phyloP scores from a whole-genome alignment of 2,888 invertebrate species.

The Erynnis tages region DNA sequence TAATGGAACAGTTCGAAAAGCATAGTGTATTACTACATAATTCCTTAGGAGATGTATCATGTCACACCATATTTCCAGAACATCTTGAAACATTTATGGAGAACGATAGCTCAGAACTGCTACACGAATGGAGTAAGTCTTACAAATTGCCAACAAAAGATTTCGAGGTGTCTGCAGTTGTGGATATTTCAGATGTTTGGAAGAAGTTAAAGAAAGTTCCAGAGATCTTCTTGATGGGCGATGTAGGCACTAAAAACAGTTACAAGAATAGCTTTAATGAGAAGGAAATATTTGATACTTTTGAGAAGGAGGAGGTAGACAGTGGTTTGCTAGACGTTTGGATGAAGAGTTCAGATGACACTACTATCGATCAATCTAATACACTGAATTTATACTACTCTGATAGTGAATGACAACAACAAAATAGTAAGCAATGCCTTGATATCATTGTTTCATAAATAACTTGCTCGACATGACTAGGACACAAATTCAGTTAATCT shows the following conservation, averaged over 20 bases:
- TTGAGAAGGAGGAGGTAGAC: slow-evolving; percentile 58
- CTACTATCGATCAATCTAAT: slow-evolving; percentile 31
- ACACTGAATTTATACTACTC: slow-evolving; percentile 35
- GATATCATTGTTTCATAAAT: too few species aligned
- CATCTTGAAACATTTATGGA: slow-evolving; percentile 54
- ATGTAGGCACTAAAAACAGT: slow-evolving; percentile 34
- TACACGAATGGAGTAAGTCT: slow-evolving; percentile 59
- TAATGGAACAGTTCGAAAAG: slow-evolving; percentile 53
- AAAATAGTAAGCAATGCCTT: neutral
- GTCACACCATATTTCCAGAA: slow-evolving; percentile 56
- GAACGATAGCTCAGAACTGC: slow-evolving; percentile 50
- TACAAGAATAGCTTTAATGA: slow-evolving; percentile 46
- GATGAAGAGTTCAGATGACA: slow-evolving; percentile 39
- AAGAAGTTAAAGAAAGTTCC: slow-evolving; percentile 53
- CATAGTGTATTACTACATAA: slow-evolving; percentile 61
- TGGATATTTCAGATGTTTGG: slow-evolving; percentile 54
- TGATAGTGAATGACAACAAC: slow-evolving; percentile 34
- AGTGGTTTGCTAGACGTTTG: slow-evolving; percentile 60
- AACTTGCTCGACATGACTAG: too few species aligned
- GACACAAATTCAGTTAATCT: too few species aligned
- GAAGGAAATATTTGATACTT: slow-evolving; percentile 53
- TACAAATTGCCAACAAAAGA: slow-evolving; percentile 43
- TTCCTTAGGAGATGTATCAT: slow-evolving; percentile 66
- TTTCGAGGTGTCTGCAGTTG: slow-evolving; percentile 52
- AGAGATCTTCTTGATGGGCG: slow-evolving; percentile 44